These are phyloP conservation scores for Chrysina gloriosa DNA, from an alignment of 2,888 invertebrate genomes.

Conservation along the genomic window DNA sequence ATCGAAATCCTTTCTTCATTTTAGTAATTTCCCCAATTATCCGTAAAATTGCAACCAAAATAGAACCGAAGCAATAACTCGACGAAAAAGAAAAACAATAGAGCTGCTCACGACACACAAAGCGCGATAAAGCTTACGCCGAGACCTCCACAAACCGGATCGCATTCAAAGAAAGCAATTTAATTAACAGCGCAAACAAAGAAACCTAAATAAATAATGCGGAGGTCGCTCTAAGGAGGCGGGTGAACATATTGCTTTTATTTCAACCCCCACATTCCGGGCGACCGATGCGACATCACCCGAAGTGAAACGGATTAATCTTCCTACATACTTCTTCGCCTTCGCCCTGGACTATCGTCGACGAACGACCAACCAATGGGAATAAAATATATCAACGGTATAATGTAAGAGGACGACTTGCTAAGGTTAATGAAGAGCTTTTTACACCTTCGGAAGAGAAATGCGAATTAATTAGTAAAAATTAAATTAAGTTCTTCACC, in stretches of 20 bases:
- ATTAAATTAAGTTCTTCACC: too few relatives aligned
- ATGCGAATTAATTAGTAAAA: too few relatives aligned
- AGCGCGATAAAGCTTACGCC: not conserved
- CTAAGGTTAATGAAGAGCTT: constrained; percentile 1
- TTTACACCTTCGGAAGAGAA: constrained; percentile 16
- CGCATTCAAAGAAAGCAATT: constrained; percentile 11
- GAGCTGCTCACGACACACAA: too few relatives aligned
- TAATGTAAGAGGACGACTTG: not conserved
- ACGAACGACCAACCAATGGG: constrained; percentile 7
- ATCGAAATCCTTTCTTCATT: too few relatives aligned
- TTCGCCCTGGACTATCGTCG: constrained; percentile 1
- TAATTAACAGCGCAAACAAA: constrained; percentile 6
- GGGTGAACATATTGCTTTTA: not conserved
- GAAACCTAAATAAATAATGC: constrained; percentile 25
- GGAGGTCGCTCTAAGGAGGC: not conserved
- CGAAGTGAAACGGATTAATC: not conserved
- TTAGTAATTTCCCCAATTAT: too few relatives aligned
- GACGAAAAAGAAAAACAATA: too few relatives aligned
- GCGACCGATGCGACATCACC: not conserved
- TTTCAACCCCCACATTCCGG: not conserved
- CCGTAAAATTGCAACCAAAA: too few relatives aligned
- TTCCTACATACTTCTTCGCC: too few relatives aligned
- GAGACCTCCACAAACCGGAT: not conserved
- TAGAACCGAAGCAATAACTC: too few relatives aligned
- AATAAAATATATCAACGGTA: constrained; percentile 24